Evolutionary conservation across 2,888 invertebrate species (phyloP).

Genomic region (Sericinus montela): DNA sequence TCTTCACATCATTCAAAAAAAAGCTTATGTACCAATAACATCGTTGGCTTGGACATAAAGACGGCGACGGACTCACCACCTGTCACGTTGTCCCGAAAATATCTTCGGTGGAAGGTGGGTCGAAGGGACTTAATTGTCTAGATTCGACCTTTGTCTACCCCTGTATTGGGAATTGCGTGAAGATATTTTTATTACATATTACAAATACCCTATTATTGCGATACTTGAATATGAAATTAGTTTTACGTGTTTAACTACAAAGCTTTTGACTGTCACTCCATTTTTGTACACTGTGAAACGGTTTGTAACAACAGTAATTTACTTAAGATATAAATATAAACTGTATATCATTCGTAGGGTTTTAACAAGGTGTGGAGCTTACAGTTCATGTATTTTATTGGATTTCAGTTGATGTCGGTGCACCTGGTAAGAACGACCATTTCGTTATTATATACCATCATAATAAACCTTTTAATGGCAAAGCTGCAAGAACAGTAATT

Average conservation of each 20-base stretch:
- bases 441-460: not conserved
- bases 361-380: conserved; percentile 13
- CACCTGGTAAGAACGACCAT: conserved; percentile 11
- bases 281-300: not conserved
- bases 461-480: conserved; percentile 1
- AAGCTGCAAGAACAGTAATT: not conserved
- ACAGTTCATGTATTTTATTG: conserved; percentile 3
- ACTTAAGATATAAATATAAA: not conserved
- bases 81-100: no score
- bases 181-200: no score
- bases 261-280: not conserved
- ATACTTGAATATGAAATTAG: no score
- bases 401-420: conserved; percentile 2
- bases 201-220: no score
- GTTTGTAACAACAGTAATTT: not conserved
- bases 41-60: no score
- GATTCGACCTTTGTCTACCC: no score
- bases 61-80: no score
- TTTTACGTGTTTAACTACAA: not conserved
- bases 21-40: no score
- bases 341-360: not conserved
- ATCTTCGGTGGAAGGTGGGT: no score
- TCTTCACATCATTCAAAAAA: no score
- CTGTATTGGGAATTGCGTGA: no score
- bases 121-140: no score